phyloP scores from a whole-genome alignment of 2,888 invertebrate genomes.

The Hyles lineata region DNA sequence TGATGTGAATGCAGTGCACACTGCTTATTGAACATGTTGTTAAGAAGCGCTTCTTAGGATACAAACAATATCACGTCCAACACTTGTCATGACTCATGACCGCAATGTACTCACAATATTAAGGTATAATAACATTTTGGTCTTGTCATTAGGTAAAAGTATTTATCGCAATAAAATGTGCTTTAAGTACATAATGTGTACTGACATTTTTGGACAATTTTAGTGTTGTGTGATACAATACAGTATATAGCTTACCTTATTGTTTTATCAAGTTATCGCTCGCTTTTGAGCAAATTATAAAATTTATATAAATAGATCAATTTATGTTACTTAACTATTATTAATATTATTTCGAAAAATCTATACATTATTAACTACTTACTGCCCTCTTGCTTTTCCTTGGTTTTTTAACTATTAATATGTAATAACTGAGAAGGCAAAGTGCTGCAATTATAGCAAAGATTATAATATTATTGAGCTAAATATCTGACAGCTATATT shows the following conservation, averaged over 20 bases:
- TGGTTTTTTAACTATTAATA: not conserved
- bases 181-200: constrained; percentile 21
- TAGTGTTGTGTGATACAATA: constrained; percentile 7
- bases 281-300: constrained; percentile 11
- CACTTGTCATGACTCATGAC: not conserved
- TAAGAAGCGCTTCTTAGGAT: not conserved
- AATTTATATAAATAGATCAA: not conserved
- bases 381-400: not conserved
- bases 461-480: not conserved
- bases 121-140: constrained; percentile 34
- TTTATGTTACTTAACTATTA: not conserved
- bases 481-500: not conserved
- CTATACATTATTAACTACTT: not conserved
- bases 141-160: constrained; percentile 26
- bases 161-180: constrained; percentile 31
- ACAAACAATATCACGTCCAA: constrained; percentile 4
- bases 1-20: not conserved
- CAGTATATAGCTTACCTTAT: constrained; percentile 32
- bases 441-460: not conserved
- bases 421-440: not conserved
- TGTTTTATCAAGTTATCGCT: constrained; percentile 18
- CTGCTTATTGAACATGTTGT: not conserved
- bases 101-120: constrained; percentile 30
- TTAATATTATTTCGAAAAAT: not conserved
- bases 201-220: constrained; percentile 22